Base-by-base conservation (phyloP, 2,113 vertebrate genomes). In the Tonatia bakeri region DNA sequence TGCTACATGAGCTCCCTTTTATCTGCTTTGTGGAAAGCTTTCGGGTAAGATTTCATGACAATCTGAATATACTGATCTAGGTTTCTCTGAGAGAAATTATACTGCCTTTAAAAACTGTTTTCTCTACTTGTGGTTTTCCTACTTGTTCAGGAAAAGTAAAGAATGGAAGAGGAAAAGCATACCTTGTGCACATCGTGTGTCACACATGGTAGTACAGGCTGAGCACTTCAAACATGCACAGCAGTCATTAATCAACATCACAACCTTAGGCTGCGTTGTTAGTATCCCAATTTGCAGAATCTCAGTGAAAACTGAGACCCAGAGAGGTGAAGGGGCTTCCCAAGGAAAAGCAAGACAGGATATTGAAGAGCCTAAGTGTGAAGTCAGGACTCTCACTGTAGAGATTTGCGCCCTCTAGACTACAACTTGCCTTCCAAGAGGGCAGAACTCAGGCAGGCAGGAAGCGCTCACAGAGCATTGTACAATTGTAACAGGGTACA, bases 61-160 rank as follows among this genome's bases (percentile, higher is more conserved):
- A 10, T 69, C 45, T 76, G 10, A 86, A 81, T 91, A 54, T 40
- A 80, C 7, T 36, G 7, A 6, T 24, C 17, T 45, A 50, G 4
- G 43, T 84, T 83, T 69, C 50, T 95, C 38, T 47, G 20, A 59
- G 8, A 96, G n/a, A 88, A 90, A 64, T 31, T 38, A 40, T 26
- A 54, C 13, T 31, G 19, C 17, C n/a, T 94, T 93, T 86, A 61
- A 86, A 80, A 94, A 28, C 40, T 72, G 31, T 70, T 26, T 69
- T n/a, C 33, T 72, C 76, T 59, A 24, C 47, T 54, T 50, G 40
- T 24, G 2, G 5, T 28, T 84, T 93, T 52, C 31, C 28, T 54
- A 20, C 72, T 67, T 72, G 59, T 72, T 92, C 47, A 69, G 31
- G 17, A 93, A 40, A 70, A 96, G 67, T 4, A 93, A 86, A 56